Base-by-base conservation (phyloP, 2,113 vertebrate genomes). In the Herpailurus yagouaroundi region DNA sequence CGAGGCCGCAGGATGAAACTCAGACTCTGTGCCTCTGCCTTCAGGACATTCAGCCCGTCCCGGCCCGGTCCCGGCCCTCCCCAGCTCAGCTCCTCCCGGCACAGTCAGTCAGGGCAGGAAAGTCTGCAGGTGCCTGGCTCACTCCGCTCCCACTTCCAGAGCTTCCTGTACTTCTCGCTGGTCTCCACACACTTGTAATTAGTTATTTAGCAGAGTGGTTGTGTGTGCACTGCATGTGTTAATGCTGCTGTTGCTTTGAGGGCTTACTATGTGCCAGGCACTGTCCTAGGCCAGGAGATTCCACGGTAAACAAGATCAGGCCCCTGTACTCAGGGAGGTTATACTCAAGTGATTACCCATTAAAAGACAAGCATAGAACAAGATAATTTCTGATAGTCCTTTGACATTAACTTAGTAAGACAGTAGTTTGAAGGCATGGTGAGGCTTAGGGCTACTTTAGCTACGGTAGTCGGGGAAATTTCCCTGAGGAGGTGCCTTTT, bases 151-250 rank as follows among this genome's bases (percentile, higher is more conserved):
- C 50, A 0, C 29, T 18, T 11, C 16, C 33, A 15, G 4, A 5
- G 41, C 60, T 57, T 25, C 1, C 19, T 7, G 1, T 25, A 0
- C 29, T 25, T 21, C 10, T n/a, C 4, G 7, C 15, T 1, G 1
- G 41, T 41, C 66, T 50, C 33, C 13, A 3, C 48, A 25, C 1
- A 0, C n/a, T 60, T 7, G 1, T 8, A 6, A 29, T 41, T 38
- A 21, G 60, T 23, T 38, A 29, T 4, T 11, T 52, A 1, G 1
- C 27, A 9, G 9, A 71, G 85, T 16, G 10, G n/a, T 10, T 19
- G 9, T 14, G 60, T 60, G 18, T 45, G 41, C 16, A 68, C 15
- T 31, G 38, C 45, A 3, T 57, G 16, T n/a, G 31, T 36, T 38
- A 2, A 4, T 19, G 33, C 27, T 33, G 55, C 48, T 25, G 11